These are phyloP conservation scores for Zele albiditarsus DNA, from an alignment of 2,888 invertebrate species.

Conservation along the genomic window DNA sequence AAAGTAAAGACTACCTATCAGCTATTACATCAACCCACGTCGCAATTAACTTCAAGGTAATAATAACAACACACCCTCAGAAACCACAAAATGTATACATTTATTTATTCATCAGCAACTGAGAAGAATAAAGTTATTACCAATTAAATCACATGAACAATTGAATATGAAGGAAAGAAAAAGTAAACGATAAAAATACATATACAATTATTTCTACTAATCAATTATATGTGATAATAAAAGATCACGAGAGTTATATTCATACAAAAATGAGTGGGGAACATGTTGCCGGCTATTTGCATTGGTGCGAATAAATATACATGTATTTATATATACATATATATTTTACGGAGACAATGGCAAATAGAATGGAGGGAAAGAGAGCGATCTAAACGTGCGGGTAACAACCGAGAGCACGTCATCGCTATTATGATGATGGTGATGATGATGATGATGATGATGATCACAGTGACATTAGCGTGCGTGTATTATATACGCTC, in stretches of 20 bases:
- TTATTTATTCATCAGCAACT: no score
- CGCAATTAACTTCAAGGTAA: no score
- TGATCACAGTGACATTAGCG: constrained; percentile 38
- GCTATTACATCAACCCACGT: no score
- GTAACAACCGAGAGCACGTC: constrained; percentile 39
- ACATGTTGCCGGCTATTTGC: background rate
- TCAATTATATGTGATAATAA: background rate
- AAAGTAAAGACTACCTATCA: no score
- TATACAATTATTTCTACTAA: background rate
- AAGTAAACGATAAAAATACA: background rate
- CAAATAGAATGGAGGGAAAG: background rate
- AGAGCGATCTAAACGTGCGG: constrained; percentile 16
- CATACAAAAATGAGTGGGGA: background rate
- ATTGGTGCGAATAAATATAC: background rate
- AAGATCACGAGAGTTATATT: background rate
- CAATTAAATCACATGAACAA: background rate
- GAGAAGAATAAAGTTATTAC: no score
- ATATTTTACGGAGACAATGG: background rate
- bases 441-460: constrained; percentile 17
- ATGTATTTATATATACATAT: background rate
- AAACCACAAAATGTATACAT: no score
- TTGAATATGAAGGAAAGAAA: background rate
- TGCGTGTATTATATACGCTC: constrained; percentile 13
- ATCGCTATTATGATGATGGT: constrained; percentile 42
- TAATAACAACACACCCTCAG: no score